A percentile compares a stretch with the other conserved stretches of the same genome.
Evolutionary conservation across 1,140 invertebrate genomes (phyloP).

Genomic region (Nasonia giraulti): DNA sequence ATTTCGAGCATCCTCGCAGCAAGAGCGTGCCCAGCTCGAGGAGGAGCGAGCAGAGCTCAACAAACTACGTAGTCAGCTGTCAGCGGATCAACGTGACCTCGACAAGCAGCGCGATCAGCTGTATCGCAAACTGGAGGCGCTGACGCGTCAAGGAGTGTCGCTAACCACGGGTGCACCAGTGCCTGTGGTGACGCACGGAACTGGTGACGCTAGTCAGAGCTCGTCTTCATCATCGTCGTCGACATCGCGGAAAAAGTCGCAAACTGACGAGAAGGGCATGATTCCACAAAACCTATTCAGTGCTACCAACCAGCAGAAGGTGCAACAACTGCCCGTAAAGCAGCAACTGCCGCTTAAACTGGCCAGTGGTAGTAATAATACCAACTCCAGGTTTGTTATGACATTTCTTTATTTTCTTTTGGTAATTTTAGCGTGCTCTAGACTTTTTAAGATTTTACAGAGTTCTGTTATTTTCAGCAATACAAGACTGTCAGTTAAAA

Average conservation of each 20-base stretch:
- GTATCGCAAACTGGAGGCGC: constrained; percentile 86
- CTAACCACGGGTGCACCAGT: constrained; percentile 65
- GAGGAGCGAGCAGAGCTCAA: constrained; percentile 78
- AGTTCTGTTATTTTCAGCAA: constrained; percentile 42
- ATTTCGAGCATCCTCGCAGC: constrained; percentile 80
- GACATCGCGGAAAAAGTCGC: constrained; percentile 63
- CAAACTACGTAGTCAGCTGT: constrained; percentile 79
- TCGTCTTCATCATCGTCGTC: constrained; percentile 56
- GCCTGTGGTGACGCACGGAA: not conserved
- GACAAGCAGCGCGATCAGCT: constrained; percentile 90
- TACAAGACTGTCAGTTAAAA: constrained; percentile 34
- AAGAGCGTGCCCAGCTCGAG: constrained; percentile 80
- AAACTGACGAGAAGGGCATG: constrained; percentile 62
- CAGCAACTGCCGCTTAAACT: constrained; percentile 91
- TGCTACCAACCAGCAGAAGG: constrained; percentile 88
- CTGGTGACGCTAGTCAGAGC: not conserved
- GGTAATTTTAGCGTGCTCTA: constrained; percentile 19
- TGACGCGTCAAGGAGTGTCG: constrained; percentile 82
- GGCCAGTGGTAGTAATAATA: constrained; percentile 74
- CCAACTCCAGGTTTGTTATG: constrained; percentile 68
- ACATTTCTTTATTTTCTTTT: constrained; percentile 48
- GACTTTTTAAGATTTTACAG: constrained; percentile 3
- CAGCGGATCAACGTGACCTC: constrained; percentile 86
- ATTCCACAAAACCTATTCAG: constrained; percentile 86
- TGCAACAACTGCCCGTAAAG: constrained; percentile 79